Conservation (phyloP, 1,140 invertebrate genomes). For the Cherax destructor region DNA sequence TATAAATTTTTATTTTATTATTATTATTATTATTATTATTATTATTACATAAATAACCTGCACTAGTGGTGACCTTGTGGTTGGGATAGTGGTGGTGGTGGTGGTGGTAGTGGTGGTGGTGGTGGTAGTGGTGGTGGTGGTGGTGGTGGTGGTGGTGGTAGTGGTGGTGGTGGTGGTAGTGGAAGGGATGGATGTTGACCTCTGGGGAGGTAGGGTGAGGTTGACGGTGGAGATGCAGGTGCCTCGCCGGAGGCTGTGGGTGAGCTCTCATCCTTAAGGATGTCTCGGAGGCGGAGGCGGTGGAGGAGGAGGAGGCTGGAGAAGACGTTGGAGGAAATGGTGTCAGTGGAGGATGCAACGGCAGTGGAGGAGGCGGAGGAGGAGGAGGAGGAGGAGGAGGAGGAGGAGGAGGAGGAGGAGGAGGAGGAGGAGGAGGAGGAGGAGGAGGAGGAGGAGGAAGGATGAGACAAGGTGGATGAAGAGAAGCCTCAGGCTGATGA, state of each 20-base stretch:
- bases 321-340: too few species aligned
- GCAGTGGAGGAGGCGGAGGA: constrained; percentile 9
- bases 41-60: neutral
- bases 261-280: neutral
- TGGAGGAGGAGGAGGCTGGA: neutral
- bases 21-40: too few species aligned
- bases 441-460: neutral
- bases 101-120: neutral
- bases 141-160: neutral
- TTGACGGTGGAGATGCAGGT: neutral
- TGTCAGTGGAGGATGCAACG: too few species aligned
- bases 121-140: neutral
- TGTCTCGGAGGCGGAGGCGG: constrained; percentile 13
- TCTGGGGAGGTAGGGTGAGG: neutral
- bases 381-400: constrained; percentile 21
- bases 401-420: neutral
- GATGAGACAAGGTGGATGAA: neutral
- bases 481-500: constrained; percentile 39
- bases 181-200: neutral
- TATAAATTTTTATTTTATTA: too few species aligned
- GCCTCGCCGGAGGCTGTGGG: neutral
- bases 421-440: neutral
- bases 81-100: neutral
- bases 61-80: neutral
- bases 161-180: neutral